Conservation (phyloP, 1,140 invertebrate species). For the Trichogramma pretiosum region DNA sequence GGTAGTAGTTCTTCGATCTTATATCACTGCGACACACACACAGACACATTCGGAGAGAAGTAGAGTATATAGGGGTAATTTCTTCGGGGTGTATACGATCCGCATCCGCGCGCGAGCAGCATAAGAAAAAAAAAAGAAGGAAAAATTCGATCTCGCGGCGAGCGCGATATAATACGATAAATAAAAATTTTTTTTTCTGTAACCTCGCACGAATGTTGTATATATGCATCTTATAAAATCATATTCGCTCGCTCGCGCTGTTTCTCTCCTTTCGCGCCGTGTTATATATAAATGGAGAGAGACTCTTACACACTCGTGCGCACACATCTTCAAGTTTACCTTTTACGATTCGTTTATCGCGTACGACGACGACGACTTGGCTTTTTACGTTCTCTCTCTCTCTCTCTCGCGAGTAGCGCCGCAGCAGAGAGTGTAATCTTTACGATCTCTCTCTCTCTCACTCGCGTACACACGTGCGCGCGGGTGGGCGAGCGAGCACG, state of each 20-base stretch:
- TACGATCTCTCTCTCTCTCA: conserved; percentile 11
- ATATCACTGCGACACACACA: too few species aligned
- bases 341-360: conserved; percentile 16
- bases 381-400: too few species aligned
- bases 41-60: background rate
- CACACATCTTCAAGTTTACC: conserved; percentile 8
- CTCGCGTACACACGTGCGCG: too few species aligned
- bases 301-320: background rate
- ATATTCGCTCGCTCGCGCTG: conserved; percentile 23
- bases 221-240: conserved; percentile 32
- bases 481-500: background rate
- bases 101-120: background rate
- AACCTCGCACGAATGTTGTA: conserved; percentile 18
- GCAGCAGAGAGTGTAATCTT: conserved; percentile 14
- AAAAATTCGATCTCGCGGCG: too few species aligned
- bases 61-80: conserved; percentile 1
- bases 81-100: background rate
- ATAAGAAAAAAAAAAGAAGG: too few species aligned
- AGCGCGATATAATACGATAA: too few species aligned
- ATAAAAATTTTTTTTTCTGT: too few species aligned
- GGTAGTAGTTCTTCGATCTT: too few species aligned
- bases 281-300: background rate
- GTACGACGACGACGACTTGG: too few species aligned
- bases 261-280: conserved; percentile 9
- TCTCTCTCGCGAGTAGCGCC: too few species aligned